Evolutionary conservation across 2,888 invertebrate genomes (phyloP).

Genomic region (Pammene fasciana): DNA sequence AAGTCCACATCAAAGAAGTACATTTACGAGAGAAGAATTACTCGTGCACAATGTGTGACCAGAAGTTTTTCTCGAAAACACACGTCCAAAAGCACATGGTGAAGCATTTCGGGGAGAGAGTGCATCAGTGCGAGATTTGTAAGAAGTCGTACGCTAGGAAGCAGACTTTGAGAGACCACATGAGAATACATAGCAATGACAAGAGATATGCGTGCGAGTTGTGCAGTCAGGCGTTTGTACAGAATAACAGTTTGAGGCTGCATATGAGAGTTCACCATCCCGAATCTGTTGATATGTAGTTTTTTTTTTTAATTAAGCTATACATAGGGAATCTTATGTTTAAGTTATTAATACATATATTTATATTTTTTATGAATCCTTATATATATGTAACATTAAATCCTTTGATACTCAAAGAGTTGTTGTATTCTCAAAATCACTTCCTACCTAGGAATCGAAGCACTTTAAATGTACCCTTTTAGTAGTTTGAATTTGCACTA

Average conservation of each 20-base stretch:
- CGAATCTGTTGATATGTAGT: conserved; percentile 45
- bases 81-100: conserved; percentile 80
- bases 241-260: conserved; percentile 61
- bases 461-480: conserved; percentile 71
- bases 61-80: conserved; percentile 77
- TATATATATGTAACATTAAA: conserved; percentile 12
- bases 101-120: conserved; percentile 75
- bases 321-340: background rate
- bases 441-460: conserved; percentile 18
- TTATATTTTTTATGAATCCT: background rate
- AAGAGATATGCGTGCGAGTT: conserved; percentile 58
- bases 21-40: conserved; percentile 76
- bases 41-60: conserved; percentile 75
- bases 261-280: conserved; percentile 66
- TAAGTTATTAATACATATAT: background rate
- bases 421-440: background rate
- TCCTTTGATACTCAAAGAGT: background rate
- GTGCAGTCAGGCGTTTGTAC: conserved; percentile 64
- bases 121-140: conserved; percentile 76
- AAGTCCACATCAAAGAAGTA: conserved; percentile 69
- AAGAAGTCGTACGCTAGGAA: conserved; percentile 76
- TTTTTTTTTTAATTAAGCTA: background rate
- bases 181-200: conserved; percentile 66
- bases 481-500: conserved; percentile 27
- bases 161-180: conserved; percentile 68